Conservation (phyloP, 1,140 invertebrate species). For the Eumeta japonica region DNA sequence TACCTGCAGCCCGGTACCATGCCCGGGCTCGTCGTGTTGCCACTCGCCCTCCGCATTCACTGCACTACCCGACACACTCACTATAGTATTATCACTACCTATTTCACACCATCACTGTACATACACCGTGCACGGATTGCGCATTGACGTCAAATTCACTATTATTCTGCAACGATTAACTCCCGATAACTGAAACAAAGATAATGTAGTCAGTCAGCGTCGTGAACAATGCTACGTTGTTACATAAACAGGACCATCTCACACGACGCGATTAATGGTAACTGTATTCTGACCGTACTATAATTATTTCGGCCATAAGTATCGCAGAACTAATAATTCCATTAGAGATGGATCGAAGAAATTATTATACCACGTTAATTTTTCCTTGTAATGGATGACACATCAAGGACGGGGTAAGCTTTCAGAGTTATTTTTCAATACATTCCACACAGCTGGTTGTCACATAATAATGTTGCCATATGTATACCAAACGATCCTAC, state of each 20-base stretch:
- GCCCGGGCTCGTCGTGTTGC: constrained; percentile 45
- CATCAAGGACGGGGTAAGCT: constrained; percentile 47
- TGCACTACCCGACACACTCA: constrained; percentile 13
- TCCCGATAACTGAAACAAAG: constrained; percentile 37
- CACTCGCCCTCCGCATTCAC: constrained; percentile 39
- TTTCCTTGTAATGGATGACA: constrained; percentile 49
- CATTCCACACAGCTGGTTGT: constrained; percentile 41
- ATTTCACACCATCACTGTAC: constrained; percentile 33
- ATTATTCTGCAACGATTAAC: constrained; percentile 2
- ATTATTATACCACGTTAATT: constrained; percentile 27
- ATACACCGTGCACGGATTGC: constrained; percentile 11
- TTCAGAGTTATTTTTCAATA: constrained; percentile 47
- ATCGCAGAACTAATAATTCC: no score
- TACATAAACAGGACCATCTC: constrained; percentile 39
- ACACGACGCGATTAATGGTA: not conserved
- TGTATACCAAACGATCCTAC: no score
- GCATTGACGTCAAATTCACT: no score
- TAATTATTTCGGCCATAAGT: no score
- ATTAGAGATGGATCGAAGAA: no score
- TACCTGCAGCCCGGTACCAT: constrained; percentile 54
- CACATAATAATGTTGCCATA: constrained; percentile 39
- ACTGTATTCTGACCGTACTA: not conserved
- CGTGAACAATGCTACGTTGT: constrained; percentile 46
- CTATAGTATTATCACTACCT: constrained; percentile 9
- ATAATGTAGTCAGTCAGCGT: constrained; percentile 39